phyloP scores from a whole-genome alignment of 2,797 vertebrate genomes.

The Pseudotriccus pelzelni region DNA sequence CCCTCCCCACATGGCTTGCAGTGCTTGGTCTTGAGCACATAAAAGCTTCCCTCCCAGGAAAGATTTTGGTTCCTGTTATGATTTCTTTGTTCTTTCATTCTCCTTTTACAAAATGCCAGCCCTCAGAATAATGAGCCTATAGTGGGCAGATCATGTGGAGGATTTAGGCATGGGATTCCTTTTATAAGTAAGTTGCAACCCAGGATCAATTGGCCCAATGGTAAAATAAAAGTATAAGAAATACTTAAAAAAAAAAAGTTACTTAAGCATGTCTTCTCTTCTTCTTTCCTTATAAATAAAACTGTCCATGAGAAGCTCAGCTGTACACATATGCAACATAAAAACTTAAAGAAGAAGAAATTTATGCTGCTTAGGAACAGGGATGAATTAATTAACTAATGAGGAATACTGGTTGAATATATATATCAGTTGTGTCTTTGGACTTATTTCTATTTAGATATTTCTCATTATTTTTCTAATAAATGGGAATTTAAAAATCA shows the following conservation, averaged over 20 bases:
- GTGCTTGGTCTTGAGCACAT: background rate
- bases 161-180: background rate
- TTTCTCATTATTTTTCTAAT: background rate
- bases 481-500: fast-evolving
- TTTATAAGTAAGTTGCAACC: background rate
- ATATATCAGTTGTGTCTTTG: background rate
- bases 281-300: background rate
- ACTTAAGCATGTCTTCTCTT: fast-evolving
- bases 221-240: background rate
- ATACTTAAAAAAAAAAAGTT: background rate
- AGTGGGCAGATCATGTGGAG: background rate
- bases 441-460: background rate
- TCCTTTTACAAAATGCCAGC: background rate
- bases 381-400: background rate
- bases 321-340: background rate
- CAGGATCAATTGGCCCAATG: background rate
- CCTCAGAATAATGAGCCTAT: background rate
- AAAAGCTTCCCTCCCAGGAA: background rate
- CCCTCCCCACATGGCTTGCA: background rate
- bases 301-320: background rate
- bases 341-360: background rate
- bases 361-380: background rate
- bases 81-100: background rate
- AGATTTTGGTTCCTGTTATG: background rate
- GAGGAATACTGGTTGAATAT: background rate